These are phyloP conservation scores for Syngnathus rostellatus DNA, from an alignment of 2,797 vertebrate genomes.

Conservation along the genomic window DNA sequence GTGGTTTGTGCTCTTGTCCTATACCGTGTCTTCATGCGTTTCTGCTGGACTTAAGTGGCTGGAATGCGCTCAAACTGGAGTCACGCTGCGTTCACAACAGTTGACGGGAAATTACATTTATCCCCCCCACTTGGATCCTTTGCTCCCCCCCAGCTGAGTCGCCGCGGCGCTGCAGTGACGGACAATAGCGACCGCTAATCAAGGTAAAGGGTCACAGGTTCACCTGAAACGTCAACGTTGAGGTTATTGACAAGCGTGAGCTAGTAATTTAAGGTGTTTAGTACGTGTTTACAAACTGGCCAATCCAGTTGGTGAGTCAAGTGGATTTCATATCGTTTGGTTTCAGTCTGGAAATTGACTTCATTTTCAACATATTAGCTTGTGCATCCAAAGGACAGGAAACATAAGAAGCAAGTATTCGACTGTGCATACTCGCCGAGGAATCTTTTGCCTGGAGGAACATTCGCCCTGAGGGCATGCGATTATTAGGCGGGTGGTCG, in stretches of 20 bases:
- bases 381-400: no score
- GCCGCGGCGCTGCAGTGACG: background rate
- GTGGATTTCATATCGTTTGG: no score
- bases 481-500: constrained; percentile 7
- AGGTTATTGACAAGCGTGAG: no score
- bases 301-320: no score
- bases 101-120: constrained; percentile 45
- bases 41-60: constrained; percentile 18
- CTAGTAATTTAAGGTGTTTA: no score
- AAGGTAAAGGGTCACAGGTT: background rate
- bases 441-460: background rate
- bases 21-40: constrained; percentile 22
- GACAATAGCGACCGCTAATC: background rate
- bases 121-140: constrained; percentile 9
- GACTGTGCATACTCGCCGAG: background rate
- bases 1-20: constrained; percentile 14
- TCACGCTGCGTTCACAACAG: constrained; percentile 35
- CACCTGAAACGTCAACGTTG: background rate
- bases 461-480: constrained; percentile 5
- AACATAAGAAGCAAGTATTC: background rate
- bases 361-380: no score
- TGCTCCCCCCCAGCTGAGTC: background rate
- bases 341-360: no score
- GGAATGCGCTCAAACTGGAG: constrained; percentile 34
- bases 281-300: no score